phyloP scores from a whole-genome alignment of 2,888 invertebrate species.

The Diploptera punctata region DNA sequence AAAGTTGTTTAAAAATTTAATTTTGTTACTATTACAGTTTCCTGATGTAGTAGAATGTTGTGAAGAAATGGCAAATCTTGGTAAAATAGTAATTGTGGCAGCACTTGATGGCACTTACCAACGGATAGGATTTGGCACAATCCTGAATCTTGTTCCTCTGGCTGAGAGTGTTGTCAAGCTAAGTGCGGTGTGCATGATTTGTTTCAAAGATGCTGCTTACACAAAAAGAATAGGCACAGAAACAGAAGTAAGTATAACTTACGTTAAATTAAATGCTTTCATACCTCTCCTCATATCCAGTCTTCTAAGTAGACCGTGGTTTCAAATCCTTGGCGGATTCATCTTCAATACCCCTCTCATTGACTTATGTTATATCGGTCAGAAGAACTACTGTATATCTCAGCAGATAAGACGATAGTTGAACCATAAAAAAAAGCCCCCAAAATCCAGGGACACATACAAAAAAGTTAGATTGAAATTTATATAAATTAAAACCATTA shows the following conservation, averaged over 20 bases:
- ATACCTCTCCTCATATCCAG: too few species aligned
- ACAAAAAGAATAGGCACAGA: conserved; percentile 58
- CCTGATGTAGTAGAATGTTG: conserved; percentile 58
- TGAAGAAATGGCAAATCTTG: conserved; percentile 60
- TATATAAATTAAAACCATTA: too few species aligned
- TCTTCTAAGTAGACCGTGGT: too few species aligned
- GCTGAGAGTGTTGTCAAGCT: conserved; percentile 61
- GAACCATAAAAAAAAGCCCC: too few species aligned
- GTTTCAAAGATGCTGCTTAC: conserved; percentile 59
- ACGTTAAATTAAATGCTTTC: background rate
- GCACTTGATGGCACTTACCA: conserved; percentile 65
- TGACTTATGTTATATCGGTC: too few species aligned
- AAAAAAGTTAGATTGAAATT: too few species aligned
- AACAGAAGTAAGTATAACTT: conserved; percentile 51
- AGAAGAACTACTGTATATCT: too few species aligned
- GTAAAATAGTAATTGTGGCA: conserved; percentile 65
- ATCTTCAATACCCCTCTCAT: too few species aligned
- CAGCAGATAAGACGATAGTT: too few species aligned
- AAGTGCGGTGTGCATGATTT: conserved; percentile 61
- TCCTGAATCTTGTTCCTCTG: conserved; percentile 59
- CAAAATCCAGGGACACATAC: too few species aligned
- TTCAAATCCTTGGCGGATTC: too few species aligned
- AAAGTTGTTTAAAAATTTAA: too few species aligned
- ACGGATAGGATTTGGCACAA: conserved; percentile 55
- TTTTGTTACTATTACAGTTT: conserved; percentile 57